A percentile compares a stretch with the other conserved stretches of the same genome.
These are phyloP conservation scores for Andrena chrysosceles DNA, from an alignment of 2,888 invertebrate species.

Conservation along the genomic window DNA sequence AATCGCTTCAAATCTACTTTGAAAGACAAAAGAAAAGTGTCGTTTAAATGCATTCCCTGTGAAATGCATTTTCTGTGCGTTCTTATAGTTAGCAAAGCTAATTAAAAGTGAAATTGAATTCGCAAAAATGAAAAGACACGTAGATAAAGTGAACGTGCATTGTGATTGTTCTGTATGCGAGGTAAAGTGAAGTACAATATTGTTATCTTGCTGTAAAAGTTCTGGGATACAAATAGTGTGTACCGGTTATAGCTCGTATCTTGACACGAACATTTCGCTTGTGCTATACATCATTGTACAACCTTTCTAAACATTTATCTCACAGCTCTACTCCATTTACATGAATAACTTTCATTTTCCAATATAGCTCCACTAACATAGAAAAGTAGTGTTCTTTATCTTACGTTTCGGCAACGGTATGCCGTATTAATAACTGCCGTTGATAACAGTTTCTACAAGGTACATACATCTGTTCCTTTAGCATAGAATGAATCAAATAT, in stretches of 20 bases:
- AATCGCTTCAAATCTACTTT: slow-evolving; percentile 4
- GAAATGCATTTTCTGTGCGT: slow-evolving; percentile 6
- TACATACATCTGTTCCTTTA: slow-evolving; percentile 60
- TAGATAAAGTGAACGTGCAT: slow-evolving; percentile 32
- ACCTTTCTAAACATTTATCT: slow-evolving; percentile 58
- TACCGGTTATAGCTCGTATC: slow-evolving; percentile 46
- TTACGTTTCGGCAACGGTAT: slow-evolving; percentile 41
- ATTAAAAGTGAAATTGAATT: slow-evolving; percentile 22
- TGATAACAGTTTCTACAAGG: slow-evolving; percentile 63
- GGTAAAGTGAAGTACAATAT: slow-evolving; percentile 57
- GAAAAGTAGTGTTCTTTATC: slow-evolving; percentile 63
- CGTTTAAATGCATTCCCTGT: slow-evolving; percentile 17
- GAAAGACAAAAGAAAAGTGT: slow-evolving; percentile 20
- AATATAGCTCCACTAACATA: slow-evolving; percentile 57
- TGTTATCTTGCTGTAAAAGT: slow-evolving; percentile 48
- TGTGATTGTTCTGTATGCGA: slow-evolving; percentile 51
- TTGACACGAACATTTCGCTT: slow-evolving; percentile 41
- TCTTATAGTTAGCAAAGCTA: slow-evolving; percentile 16
- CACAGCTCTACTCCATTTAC: slow-evolving; percentile 60
- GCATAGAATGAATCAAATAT: slow-evolving; percentile 52
- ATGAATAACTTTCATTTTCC: slow-evolving; percentile 55
- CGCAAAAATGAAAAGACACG: slow-evolving; percentile 1
- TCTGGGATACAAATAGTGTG: slow-evolving; percentile 37
- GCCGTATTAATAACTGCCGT: slow-evolving; percentile 45
- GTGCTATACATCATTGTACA: slow-evolving; percentile 44